Conservation (phyloP, 2,888 invertebrate genomes). For the Euzetes globulus region DNA sequence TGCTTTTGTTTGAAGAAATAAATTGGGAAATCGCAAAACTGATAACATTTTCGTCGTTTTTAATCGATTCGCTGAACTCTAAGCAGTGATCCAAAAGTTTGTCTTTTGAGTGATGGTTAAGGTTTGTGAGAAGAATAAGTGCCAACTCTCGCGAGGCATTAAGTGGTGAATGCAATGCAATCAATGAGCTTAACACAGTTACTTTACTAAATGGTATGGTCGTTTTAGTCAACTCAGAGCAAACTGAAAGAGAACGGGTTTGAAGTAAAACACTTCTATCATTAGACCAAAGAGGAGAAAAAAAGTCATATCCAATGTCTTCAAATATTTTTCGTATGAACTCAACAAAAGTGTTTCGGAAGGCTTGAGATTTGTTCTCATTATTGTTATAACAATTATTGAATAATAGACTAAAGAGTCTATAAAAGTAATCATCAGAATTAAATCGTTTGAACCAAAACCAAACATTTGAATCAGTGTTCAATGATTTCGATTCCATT, state of each 20-base stretch:
- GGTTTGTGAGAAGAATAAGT: neutral
- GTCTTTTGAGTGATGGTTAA: neutral
- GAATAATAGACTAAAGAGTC: constrained; percentile 1
- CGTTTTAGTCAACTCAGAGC: neutral
- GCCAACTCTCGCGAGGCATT: neutral
- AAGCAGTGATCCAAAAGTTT: neutral
- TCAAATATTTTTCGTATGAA: neutral
- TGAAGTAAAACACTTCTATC: neutral
- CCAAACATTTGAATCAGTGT: neutral
- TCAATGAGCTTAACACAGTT: neutral
- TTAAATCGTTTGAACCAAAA: constrained; percentile 4
- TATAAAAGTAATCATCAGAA: constrained; percentile 19
- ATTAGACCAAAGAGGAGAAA: constrained; percentile 22
- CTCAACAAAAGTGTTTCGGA: neutral
- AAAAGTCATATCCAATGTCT: constrained; percentile 5
- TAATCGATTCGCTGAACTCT: neutral
- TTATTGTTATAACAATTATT: neutral
- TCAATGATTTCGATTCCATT: neutral
- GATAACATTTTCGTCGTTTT: neutral
- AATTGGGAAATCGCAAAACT: neutral
- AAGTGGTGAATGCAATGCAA: constrained; percentile 14
- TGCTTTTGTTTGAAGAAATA: neutral
- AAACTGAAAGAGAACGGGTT: constrained; percentile 1
- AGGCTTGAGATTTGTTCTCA: neutral
- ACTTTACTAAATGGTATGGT: neutral